These are phyloP conservation scores for Noturus placidus DNA, from an alignment of 2,113 vertebrate species.

Conservation along the genomic window DNA sequence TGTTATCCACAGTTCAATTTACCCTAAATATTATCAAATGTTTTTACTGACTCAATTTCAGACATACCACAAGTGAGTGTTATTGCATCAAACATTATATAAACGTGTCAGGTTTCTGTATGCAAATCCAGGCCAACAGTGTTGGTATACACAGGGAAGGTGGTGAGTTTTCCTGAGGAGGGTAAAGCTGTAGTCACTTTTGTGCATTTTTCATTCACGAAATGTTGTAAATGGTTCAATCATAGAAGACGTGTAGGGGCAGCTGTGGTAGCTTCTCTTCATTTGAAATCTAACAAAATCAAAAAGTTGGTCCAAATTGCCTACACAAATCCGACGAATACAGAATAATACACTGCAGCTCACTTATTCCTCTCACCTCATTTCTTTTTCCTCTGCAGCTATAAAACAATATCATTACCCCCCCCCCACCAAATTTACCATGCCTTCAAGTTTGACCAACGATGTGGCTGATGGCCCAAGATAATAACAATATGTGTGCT, in stretches of 20 bases:
- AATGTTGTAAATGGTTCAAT: neutral
- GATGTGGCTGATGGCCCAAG: neutral
- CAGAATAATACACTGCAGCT: neutral
- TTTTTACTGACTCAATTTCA: neutral
- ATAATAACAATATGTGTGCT: neutral
- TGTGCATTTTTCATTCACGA: neutral
- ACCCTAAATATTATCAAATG: neutral
- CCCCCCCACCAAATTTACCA: neutral
- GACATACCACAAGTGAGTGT: neutral
- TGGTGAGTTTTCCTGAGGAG: neutral
- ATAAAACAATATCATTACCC: neutral
- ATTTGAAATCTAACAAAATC: neutral
- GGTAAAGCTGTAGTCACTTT: neutral
- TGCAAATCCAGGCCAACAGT: neutral
- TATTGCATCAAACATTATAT: neutral
- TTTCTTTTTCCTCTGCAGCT: slow-evolving; percentile 7
- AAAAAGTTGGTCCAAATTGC: neutral
- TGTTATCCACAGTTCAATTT: neutral
- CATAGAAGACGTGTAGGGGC: neutral
- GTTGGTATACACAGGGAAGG: neutral
- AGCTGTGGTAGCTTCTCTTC: neutral
- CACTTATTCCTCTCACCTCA: neutral
- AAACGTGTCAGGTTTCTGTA: neutral
- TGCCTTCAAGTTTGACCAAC: neutral
- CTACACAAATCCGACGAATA: neutral